Evolutionary conservation across 2,797 vertebrate species (phyloP), one percentile per base, ranked within the genome.

Genomic region (Sebastes oblongus): DNA sequence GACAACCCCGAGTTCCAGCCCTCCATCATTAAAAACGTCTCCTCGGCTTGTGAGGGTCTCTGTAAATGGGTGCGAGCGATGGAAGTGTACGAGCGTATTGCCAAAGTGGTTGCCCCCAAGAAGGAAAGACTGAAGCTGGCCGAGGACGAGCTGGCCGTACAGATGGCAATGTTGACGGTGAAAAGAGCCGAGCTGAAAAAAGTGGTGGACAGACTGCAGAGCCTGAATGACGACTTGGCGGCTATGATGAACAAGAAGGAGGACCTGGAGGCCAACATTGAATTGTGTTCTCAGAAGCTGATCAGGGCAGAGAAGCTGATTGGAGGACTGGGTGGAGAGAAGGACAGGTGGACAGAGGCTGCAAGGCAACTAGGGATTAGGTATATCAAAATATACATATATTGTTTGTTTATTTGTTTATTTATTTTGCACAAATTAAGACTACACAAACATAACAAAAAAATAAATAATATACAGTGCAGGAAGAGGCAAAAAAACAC

Each of bases 51-150:
- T 10, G 97, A 99, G 85, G 98, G 98, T 2, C 95, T 99, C 4
- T 99, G 98, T 89, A 98, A 97, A 86, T 99, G 97, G 98, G 97
- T 99, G 75, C 86, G 97, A 52, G 98, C 98, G 75, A 97, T 98
- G 97, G 98, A 98, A 76, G 96, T 97, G 2, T 99, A 99, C 0
- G 97, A 99, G 52, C 95, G 96, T 0, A 97, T 99, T 3, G 96
- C 96, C 39, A 98, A 97, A 72, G 96, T 97, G 2, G 98, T 99
- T 0, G 97, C 97, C 42, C 98, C 98, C 0, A 99, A 99, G 82
- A 96, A 96, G 0, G 96, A 95, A 86, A 93, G 94, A 5, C 89
- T 98, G 71, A 95, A 78, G 29, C 91, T 91, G 59, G 98, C 98
- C 0, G 96, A 98, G 77, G 93, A 42, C 0, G 94, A 97, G 32